Base-by-base conservation (phyloP, 2,888 invertebrate genomes). In the Macrosiphum euphorbiae region DNA sequence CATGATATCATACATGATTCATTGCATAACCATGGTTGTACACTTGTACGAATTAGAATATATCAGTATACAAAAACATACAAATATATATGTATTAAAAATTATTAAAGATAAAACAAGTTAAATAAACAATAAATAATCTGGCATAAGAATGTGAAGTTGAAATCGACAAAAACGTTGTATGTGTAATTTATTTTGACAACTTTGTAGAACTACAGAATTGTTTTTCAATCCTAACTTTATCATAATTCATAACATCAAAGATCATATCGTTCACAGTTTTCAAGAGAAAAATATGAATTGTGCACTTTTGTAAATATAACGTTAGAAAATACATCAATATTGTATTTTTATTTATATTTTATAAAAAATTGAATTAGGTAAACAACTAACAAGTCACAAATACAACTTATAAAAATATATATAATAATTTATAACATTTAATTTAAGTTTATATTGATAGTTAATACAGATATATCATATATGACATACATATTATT, bases 31-130 rank as follows among this genome's bases (percentile, higher is more conserved):
- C 55, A 55, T 44, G 28, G 7, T 28, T 44, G 47, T 47, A 47
- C 47, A 47, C 47, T 47, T 47, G 41, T 91, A 26, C 3, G 44
- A 85, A 91, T 91, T 85, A 84, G 16, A 90, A 67, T 90, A 91
- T 41, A 41, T 16, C 26, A 91, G 28, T 28, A 50, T 35, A 11
- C 3, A 35, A 13, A 11, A 10, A 10, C 8, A 50, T n/a, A 16
- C 3, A 50, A 78, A 90, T 47, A 90, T n/a, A 7, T 44, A 78
- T 13, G 28, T 91, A 91, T 28, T 55, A 44, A 55, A n/a, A 55
- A 52, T 90, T 52, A 52, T 4, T 55, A 41, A 52, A 84, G 41
- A 52, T 67, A 78, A 90, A 84, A 78, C 1, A 41, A 55, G 28
- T 85, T 55, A 85, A 24, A 44, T 11, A 41, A 55, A 44, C 55